These are phyloP conservation scores for Meloidogyne floridensis DNA, from an alignment of 1,140 invertebrate species.

Conservation along the genomic window DNA sequence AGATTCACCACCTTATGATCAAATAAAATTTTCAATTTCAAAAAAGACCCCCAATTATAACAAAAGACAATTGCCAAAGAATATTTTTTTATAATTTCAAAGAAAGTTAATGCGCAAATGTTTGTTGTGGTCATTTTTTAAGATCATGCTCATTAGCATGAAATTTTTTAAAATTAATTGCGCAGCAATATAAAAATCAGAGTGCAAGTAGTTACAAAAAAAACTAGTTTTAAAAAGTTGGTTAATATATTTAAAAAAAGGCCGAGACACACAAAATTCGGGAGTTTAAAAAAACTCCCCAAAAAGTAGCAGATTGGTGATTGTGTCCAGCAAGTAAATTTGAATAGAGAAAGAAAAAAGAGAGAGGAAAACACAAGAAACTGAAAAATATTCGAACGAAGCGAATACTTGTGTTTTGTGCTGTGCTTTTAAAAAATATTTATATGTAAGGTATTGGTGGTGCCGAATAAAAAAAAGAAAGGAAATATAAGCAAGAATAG, in stretches of 20 bases:
- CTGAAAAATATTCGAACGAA: conserved; percentile 14
- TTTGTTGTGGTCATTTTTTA: neutral
- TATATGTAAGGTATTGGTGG: neutral
- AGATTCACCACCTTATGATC: no score
- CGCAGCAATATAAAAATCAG: neutral
- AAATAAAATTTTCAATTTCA: no score
- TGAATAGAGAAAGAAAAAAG: neutral
- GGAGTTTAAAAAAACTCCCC: neutral
- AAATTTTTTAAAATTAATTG: conserved; percentile 9
- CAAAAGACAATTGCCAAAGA: neutral
- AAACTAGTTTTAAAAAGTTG: neutral
- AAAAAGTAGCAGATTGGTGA: conserved; percentile 30
- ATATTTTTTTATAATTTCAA: neutral
- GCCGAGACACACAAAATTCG: conserved; percentile 21
- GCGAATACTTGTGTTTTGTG: neutral
- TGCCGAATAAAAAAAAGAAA: neutral
- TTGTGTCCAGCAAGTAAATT: conserved; percentile 24
- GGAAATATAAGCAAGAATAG: neutral
- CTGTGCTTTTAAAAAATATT: neutral
- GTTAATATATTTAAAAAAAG: neutral
- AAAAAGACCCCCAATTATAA: neutral
- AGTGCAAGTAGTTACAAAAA: neutral
- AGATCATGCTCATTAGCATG: neutral
- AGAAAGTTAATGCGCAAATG: neutral
- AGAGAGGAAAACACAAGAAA: neutral